These are phyloP conservation scores for Drosophila arawakana DNA, from an alignment of 1,140 invertebrate genomes.

Conservation along the genomic window DNA sequence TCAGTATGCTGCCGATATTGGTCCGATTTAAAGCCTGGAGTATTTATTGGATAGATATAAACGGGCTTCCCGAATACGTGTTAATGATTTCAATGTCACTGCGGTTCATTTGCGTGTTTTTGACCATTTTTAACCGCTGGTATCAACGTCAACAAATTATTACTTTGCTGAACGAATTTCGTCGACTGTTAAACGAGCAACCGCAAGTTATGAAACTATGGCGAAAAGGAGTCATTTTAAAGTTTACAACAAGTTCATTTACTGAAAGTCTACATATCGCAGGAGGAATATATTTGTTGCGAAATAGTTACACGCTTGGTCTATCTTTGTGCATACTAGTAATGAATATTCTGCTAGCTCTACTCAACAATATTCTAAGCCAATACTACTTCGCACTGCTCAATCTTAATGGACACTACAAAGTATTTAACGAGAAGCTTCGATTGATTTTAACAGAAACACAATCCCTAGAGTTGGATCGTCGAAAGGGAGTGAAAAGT, in stretches of 20 bases:
- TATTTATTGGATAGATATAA: not conserved
- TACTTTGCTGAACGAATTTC: constrained; percentile 12
- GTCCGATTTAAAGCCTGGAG: not conserved
- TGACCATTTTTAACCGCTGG: constrained; percentile 54
- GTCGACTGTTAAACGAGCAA: constrained; percentile 14
- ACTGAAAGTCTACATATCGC: constrained; percentile 24
- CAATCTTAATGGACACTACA: constrained; percentile 47
- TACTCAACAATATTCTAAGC: constrained; percentile 47
- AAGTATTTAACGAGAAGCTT: constrained; percentile 40
- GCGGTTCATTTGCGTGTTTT: constrained; percentile 33
- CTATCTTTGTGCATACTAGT: not conserved
- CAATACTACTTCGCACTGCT: constrained; percentile 49
- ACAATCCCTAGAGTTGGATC: constrained; percentile 10
- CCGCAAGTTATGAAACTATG: constrained; percentile 29
- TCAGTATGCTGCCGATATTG: constrained; percentile 11
- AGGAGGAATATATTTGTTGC: constrained; percentile 9
- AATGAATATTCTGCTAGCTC: constrained; percentile 1
- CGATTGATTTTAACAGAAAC: constrained; percentile 9
- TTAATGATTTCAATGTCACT: constrained; percentile 35
- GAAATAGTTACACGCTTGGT: not conserved
- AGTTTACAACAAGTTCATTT: constrained; percentile 10
- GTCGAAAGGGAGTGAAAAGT: constrained; percentile 1
- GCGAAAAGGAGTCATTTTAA: constrained; percentile 35
- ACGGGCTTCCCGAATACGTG: constrained; percentile 44
- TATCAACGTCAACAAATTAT: constrained; percentile 31